Evolutionary conservation across 1,140 invertebrate species (phyloP).

Genomic region (Panagrolaimus sp.): DNA sequence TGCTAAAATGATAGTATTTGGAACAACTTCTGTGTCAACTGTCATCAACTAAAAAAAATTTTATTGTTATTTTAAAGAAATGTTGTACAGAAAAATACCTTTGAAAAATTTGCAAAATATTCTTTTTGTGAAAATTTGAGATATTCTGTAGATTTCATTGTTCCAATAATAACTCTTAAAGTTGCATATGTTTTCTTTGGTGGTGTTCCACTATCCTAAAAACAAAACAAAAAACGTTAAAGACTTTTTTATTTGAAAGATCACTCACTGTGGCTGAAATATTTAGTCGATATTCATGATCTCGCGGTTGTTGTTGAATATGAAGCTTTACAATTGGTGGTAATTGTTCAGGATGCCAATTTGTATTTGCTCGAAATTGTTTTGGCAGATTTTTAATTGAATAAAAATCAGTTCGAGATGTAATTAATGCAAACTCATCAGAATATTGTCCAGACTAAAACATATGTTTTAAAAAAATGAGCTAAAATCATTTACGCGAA

Average conservation of each 20-base stretch:
- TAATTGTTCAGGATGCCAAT: conserved; percentile 14
- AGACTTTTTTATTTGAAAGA: not conserved
- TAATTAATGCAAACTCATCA: conserved; percentile 8
- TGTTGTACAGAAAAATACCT: too few species aligned
- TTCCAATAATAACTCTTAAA: conserved; percentile 35
- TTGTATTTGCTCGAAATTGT: not conserved
- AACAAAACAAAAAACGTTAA: conserved; percentile 14
- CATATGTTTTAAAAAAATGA: too few species aligned
- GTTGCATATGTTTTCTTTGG: conserved; percentile 20
- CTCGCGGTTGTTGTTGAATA: conserved; percentile 8
- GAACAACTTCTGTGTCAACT: conserved; percentile 28
- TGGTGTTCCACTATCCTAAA: conserved; percentile 31
- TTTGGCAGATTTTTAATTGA: not conserved
- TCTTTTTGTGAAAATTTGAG: conserved; percentile 37
- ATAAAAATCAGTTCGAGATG: not conserved
- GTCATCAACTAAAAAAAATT: conserved; percentile 21
- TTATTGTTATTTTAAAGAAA: too few species aligned
- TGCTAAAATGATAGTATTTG: not conserved
- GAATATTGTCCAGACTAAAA: not conserved
- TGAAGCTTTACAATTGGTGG: conserved; percentile 15
- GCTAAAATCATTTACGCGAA: not conserved
- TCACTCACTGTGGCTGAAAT: conserved; percentile 38
- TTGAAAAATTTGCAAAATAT: conserved; percentile 44
- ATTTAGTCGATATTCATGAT: conserved; percentile 34
- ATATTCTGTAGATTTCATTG: conserved; percentile 20